phyloP scores from a whole-genome alignment of 2,888 invertebrate genomes.

The Drosophila mettleri region DNA sequence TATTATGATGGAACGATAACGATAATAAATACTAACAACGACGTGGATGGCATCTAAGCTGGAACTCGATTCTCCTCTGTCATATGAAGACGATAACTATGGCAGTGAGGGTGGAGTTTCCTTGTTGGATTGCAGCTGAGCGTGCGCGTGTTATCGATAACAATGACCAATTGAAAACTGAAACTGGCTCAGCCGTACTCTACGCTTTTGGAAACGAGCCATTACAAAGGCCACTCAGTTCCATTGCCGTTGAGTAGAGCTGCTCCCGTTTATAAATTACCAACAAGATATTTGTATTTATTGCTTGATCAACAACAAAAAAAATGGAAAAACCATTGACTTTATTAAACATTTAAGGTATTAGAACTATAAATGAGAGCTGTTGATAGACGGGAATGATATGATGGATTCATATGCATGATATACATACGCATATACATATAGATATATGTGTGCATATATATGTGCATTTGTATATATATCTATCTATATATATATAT shows the following conservation, averaged over 20 bases:
- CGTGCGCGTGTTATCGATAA: neutral
- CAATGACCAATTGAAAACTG: neutral
- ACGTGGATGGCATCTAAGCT: constrained; percentile 33
- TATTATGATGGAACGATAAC: no score
- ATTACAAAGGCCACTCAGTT: constrained; percentile 28
- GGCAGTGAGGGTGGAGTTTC: constrained; percentile 45
- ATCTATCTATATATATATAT: neutral
- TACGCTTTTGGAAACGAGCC: constrained; percentile 40
- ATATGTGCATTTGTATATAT: neutral
- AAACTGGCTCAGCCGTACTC: constrained; percentile 29
- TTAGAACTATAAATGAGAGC: constrained; percentile 16
- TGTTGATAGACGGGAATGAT: constrained; percentile 36
- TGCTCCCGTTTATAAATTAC: constrained; percentile 12
- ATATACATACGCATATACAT: neutral
- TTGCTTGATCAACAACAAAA: constrained; percentile 7
- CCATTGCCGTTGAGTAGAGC: constrained; percentile 56
- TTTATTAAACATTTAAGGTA: constrained; percentile 26
- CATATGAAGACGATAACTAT: constrained; percentile 34
- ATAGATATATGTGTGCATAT: neutral
- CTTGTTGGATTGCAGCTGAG: constrained; percentile 33
- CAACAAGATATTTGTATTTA: neutral
- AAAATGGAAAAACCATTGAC: constrained; percentile 24
- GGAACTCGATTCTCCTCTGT: constrained; percentile 56
- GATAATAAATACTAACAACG: neutral
- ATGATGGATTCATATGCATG: constrained; percentile 12